Evolutionary conservation across 2,113 vertebrate genomes (phyloP).

Genomic region (Tor tambroides): DNA sequence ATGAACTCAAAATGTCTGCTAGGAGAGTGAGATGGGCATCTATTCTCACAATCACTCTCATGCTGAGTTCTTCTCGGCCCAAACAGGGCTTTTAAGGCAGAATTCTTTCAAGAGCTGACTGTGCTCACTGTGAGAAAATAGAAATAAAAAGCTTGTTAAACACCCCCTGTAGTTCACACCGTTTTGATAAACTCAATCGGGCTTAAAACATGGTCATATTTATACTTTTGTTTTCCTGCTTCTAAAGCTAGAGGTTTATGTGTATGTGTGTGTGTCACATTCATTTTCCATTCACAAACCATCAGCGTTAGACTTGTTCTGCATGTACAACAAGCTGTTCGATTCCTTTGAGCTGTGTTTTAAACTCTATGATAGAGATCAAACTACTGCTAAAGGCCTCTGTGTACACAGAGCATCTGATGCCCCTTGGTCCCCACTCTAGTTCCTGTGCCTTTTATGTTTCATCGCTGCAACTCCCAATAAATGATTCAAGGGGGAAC

Average conservation of each 20-base stretch:
- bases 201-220: background rate
- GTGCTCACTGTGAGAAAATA: background rate
- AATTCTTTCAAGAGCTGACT: background rate
- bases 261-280: background rate
- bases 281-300: background rate
- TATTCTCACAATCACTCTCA: background rate
- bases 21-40: conserved; percentile 1
- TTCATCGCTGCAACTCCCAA: conserved; percentile 11
- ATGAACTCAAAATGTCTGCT: background rate
- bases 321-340: background rate
- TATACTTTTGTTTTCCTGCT: background rate
- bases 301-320: background rate
- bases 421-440: background rate
- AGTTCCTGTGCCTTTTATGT: conserved; percentile 13
- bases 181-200: background rate
- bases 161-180: background rate
- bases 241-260: background rate
- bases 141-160: background rate
- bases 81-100: background rate
- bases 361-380: conserved; percentile 15
- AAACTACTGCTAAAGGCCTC: background rate
- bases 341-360: background rate
- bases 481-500: conserved; percentile 36
- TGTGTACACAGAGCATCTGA: conserved; percentile 17
- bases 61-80: background rate